Conservation (phyloP, 2,797 vertebrate genomes). For the Lagocephalus sceleratus region DNA sequence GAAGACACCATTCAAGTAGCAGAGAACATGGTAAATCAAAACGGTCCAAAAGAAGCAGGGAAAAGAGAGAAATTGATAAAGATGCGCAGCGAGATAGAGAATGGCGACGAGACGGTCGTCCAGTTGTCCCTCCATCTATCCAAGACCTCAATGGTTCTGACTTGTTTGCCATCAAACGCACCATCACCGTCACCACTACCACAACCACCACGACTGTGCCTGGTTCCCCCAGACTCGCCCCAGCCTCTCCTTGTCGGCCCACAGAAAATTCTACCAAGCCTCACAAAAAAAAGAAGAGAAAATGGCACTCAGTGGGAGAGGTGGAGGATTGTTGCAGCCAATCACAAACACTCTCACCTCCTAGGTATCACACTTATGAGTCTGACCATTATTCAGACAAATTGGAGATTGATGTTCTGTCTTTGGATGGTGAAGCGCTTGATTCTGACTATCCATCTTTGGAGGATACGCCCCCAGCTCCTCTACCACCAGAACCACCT, state of each 20-base stretch:
- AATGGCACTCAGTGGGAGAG: slow-evolving; percentile 60
- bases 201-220: slow-evolving; percentile 77
- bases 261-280: slow-evolving; percentile 58
- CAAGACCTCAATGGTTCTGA: slow-evolving; percentile 91
- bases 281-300: slow-evolving; percentile 76
- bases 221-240: slow-evolving; percentile 63
- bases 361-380: slow-evolving; percentile 69
- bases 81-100: slow-evolving; percentile 63
- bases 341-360: slow-evolving; percentile 64
- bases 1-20: slow-evolving; percentile 60
- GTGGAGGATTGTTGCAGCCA: slow-evolving; percentile 55
- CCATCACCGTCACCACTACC: slow-evolving; percentile 88
- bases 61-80: slow-evolving; percentile 69
- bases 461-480: slow-evolving; percentile 71
- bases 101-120: slow-evolving; percentile 76
- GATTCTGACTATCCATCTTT: slow-evolving; percentile 81
- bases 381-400: slow-evolving; percentile 75
- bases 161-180: slow-evolving; percentile 90
- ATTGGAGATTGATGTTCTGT: slow-evolving; percentile 74
- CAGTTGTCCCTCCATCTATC: slow-evolving; percentile 89
- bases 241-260: slow-evolving; percentile 50
- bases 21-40: slow-evolving; percentile 59
- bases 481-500: slow-evolving; percentile 61
- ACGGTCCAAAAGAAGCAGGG: slow-evolving; percentile 68
- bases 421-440: slow-evolving; percentile 80